Evolutionary conservation across 2,888 invertebrate genomes (phyloP).

Genomic region (Lysandra bellargus): DNA sequence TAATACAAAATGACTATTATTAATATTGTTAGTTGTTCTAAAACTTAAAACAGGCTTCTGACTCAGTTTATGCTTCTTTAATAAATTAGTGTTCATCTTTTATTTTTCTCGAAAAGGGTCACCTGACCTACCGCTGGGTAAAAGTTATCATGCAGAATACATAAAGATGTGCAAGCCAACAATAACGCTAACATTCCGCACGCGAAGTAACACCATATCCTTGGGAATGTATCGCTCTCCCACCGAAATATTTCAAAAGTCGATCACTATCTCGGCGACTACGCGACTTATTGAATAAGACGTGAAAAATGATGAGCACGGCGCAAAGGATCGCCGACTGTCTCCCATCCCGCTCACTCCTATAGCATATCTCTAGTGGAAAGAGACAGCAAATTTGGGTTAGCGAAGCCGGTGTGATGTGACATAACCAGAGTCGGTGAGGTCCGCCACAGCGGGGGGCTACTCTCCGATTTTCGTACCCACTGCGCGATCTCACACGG

Average conservation of each 20-base stretch:
- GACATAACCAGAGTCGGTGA: constrained; percentile 66
- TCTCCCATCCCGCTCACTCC: constrained; percentile 55
- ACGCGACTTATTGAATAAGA: constrained; percentile 79
- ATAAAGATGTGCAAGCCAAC: constrained; percentile 40
- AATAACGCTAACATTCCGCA: constrained; percentile 65
- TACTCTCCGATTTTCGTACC: constrained; percentile 53
- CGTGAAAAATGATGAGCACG: constrained; percentile 78
- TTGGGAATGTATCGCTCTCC: constrained; percentile 73
- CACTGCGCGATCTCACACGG: constrained; percentile 61
- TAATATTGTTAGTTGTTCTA: neutral
- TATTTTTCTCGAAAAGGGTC: constrained; percentile 14
- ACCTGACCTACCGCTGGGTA: constrained; percentile 19
- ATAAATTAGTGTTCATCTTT: constrained; percentile 17
- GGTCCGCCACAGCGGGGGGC: constrained; percentile 70
- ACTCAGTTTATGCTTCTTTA: neutral
- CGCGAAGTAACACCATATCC: constrained; percentile 80
- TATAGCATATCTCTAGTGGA: constrained; percentile 43
- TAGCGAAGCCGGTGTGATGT: constrained; percentile 71
- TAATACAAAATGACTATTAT: too few species aligned
- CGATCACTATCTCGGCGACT: constrained; percentile 77
- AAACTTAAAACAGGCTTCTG: neutral
- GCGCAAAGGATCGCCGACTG: constrained; percentile 72
- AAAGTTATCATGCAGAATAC: constrained; percentile 17
- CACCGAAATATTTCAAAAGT: constrained; percentile 77
- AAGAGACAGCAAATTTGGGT: constrained; percentile 64